Evolutionary conservation across 2,113 vertebrate species (phyloP).

Genomic region (Gallinago media): DNA sequence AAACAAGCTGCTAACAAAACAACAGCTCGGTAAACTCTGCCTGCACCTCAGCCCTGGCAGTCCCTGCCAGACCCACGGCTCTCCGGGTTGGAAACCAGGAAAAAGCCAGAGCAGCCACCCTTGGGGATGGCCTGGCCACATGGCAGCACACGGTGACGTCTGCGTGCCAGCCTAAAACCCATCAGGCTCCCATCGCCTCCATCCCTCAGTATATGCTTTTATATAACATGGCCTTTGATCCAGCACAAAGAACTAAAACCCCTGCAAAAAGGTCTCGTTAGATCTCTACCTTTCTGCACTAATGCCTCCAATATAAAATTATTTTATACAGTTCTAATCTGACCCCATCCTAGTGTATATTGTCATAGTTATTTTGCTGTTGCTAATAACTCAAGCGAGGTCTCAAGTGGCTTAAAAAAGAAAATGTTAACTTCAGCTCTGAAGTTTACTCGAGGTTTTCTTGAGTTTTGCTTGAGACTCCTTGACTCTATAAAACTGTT

Average conservation of each 20-base stretch:
- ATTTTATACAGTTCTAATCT: not conserved
- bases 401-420: not conserved
- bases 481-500: not conserved
- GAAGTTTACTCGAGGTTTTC: not conserved
- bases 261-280: not conserved
- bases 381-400: not conserved
- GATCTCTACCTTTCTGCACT: not conserved
- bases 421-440: not conserved
- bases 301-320: rapidly evolving
- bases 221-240: not conserved
- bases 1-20: conserved; percentile 22
- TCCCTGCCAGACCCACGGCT: not conserved
- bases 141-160: rapidly evolving
- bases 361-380: not conserved
- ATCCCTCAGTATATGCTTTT: rapidly evolving
- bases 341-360: not conserved
- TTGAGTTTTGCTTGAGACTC: not conserved
- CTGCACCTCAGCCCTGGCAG: not conserved
- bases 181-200: not conserved
- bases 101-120: rapidly evolving
- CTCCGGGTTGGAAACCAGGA: not conserved
- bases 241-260: not conserved
- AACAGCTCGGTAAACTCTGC: not conserved
- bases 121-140: rapidly evolving
- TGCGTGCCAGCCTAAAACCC: not conserved